phyloP scores from a whole-genome alignment of 2,888 invertebrate genomes.

The Spodoptera littoralis region DNA sequence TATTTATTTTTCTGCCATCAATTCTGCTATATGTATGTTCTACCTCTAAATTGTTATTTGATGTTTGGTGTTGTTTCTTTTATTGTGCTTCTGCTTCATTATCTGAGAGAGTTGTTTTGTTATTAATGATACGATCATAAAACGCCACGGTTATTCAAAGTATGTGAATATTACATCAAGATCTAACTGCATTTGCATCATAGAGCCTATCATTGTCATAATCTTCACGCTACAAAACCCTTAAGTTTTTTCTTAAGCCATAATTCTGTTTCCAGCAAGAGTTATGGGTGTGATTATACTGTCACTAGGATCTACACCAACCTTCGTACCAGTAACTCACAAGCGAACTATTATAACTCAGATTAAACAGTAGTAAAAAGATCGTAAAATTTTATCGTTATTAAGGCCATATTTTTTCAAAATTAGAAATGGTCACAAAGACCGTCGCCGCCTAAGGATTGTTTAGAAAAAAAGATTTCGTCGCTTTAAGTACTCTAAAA shows the following conservation, averaged over 20 bases:
- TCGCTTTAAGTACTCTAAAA: slow-evolving; percentile 73
- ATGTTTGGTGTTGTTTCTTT: too few species aligned
- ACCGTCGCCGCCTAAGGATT: slow-evolving; percentile 73
- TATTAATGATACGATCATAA: not conserved
- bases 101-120: too few species aligned
- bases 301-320: slow-evolving; percentile 56
- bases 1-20: not conserved
- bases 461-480: slow-evolving; percentile 75
- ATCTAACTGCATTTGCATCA: slow-evolving; percentile 33
- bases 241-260: slow-evolving; percentile 36
- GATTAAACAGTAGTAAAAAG: slow-evolving; percentile 87
- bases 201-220: slow-evolving; percentile 21
- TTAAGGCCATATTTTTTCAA: slow-evolving; percentile 79
- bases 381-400: slow-evolving; percentile 83
- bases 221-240: slow-evolving; percentile 46
- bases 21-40: too few species aligned
- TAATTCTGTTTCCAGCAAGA: slow-evolving; percentile 50
- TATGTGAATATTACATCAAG: slow-evolving; percentile 30
- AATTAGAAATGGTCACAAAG: slow-evolving; percentile 81
- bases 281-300: slow-evolving; percentile 46
- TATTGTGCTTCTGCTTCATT: too few species aligned
- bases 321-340: slow-evolving; percentile 73
- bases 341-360: slow-evolving; percentile 74
- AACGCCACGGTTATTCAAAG: slow-evolving; percentile 23
- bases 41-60: too few species aligned